Conservation (phyloP, 1,140 invertebrate genomes). For the Drosophila paulistorum region DNA sequence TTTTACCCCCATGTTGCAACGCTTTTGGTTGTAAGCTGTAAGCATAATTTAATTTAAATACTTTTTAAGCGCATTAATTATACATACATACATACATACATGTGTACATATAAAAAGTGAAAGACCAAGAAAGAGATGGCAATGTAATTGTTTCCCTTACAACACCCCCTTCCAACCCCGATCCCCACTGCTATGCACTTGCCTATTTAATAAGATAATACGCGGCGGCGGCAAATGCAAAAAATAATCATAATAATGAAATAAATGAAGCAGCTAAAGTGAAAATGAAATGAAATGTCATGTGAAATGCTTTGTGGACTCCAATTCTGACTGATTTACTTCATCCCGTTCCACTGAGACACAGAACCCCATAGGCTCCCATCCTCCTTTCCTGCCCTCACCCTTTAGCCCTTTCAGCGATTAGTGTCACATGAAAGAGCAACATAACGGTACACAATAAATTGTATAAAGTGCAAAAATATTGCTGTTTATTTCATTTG, state of each 20-base stretch:
- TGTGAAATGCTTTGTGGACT: constrained; percentile 3
- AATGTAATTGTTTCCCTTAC: not conserved
- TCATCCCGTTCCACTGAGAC: not conserved
- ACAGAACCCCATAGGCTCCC: not conserved
- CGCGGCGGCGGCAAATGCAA: constrained; percentile 12
- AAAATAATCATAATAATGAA: constrained; percentile 1
- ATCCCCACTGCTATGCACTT: not conserved
- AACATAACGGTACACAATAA: constrained; percentile 25
- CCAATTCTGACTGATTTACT: not conserved
- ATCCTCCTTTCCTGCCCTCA: not conserved
- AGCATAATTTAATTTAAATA: constrained; percentile 59
- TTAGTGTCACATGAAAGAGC: constrained; percentile 19
- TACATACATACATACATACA: not conserved
- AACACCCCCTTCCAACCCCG: not conserved
- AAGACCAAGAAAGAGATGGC: not conserved
- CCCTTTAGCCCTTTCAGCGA: not conserved
- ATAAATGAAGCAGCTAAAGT: constrained; percentile 6
- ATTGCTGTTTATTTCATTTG: constrained; percentile 55
- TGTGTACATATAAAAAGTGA: no score
- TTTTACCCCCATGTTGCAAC: constrained; percentile 28
- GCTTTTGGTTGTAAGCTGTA: constrained; percentile 48
- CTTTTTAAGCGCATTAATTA: constrained; percentile 64
- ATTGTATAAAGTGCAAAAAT: constrained; percentile 40
- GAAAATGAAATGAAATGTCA: constrained; percentile 1
- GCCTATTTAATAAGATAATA: constrained; percentile 12